Percentiles rank a stretch among this genome's conserved stretches.
These are phyloP conservation scores for Caranx melampygus DNA, from an alignment of 2,113 vertebrate genomes.

Conservation along the genomic window DNA sequence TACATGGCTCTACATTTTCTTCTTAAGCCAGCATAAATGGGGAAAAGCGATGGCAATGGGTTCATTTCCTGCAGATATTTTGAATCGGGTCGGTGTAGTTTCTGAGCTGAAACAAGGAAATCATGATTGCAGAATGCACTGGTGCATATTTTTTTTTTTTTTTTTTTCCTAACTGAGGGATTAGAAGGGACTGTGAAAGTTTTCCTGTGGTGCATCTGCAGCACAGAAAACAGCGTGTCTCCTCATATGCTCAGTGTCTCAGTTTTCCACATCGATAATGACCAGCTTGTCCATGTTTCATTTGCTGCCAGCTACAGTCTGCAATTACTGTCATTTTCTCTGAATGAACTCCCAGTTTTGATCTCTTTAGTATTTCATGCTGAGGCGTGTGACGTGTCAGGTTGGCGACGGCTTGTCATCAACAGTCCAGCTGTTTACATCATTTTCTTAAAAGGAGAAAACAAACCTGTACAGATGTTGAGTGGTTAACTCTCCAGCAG, in stretches of 20 bases:
- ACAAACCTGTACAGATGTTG: slow-evolving; percentile 15
- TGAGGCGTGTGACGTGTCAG: slow-evolving; percentile 40
- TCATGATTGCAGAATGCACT: not conserved
- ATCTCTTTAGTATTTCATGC: slow-evolving; percentile 63
- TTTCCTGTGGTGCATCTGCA: not conserved
- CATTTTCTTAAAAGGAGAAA: slow-evolving; percentile 4
- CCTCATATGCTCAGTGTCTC: not conserved
- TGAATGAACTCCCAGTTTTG: slow-evolving; percentile 49
- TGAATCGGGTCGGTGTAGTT: slow-evolving; percentile 9
- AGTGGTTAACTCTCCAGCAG: slow-evolving; percentile 48
- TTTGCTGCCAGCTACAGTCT: slow-evolving; percentile 2
- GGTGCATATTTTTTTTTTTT: too few species aligned
- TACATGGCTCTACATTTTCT: slow-evolving; percentile 30
- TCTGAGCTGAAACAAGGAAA: slow-evolving; percentile 17
- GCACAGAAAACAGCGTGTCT: not conserved
- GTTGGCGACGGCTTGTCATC: slow-evolving; percentile 34
- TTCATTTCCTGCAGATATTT: slow-evolving; percentile 47
- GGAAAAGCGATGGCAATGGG: slow-evolving; percentile 25
- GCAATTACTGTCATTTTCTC: not conserved
- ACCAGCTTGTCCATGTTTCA: not conserved
- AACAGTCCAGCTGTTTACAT: slow-evolving; percentile 45
- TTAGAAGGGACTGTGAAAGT: not conserved
- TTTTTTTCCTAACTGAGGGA: not conserved
- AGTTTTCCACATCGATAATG: not conserved
- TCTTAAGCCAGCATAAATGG: slow-evolving; percentile 9